phyloP scores from a whole-genome alignment of 2,888 invertebrate genomes.

The Aphidoletes aphidimyza region DNA sequence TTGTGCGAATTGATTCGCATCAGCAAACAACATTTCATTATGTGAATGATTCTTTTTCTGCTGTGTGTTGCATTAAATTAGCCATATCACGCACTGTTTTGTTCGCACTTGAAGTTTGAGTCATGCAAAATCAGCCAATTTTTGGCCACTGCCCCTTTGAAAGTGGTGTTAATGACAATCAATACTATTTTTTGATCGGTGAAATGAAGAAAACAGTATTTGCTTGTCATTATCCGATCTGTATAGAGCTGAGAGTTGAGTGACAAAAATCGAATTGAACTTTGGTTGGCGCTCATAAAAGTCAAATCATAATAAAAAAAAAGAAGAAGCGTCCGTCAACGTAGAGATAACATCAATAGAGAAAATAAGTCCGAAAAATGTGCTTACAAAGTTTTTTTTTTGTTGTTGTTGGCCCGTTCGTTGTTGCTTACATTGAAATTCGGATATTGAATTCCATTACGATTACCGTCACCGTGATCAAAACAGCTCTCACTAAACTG shows the following conservation, averaged over 20 bases:
- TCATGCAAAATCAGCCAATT: slow-evolving; percentile 38
- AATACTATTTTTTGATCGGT: background rate
- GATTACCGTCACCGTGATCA: slow-evolving; percentile 45
- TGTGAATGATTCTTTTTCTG: slow-evolving; percentile 9
- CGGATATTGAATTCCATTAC: slow-evolving; percentile 47
- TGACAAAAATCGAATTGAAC: slow-evolving; percentile 44
- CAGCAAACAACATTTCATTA: slow-evolving; percentile 32
- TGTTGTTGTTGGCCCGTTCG: background rate
- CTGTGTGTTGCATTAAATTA: background rate
- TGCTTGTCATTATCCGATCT: background rate
- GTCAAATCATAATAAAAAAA: slow-evolving; percentile 52
- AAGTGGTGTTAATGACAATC: slow-evolving; percentile 22
- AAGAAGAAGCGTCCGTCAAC: slow-evolving; percentile 34
- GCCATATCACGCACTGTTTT: background rate
- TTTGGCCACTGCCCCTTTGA: background rate
- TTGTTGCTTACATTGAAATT: background rate
- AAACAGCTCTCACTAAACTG: background rate
- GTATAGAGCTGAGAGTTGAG: background rate
- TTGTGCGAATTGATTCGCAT: background rate
- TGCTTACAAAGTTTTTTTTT: slow-evolving; percentile 52
- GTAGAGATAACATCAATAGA: slow-evolving; percentile 38
- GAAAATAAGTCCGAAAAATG: slow-evolving; percentile 46
- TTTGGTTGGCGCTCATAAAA: slow-evolving; percentile 43
- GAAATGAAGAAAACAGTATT: background rate
- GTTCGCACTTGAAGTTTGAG: background rate